Evolutionary conservation across 2,113 vertebrate species (phyloP), one percentile per base, ranked within the genome.

Genomic region (Callocephalon fimbriatum): DNA sequence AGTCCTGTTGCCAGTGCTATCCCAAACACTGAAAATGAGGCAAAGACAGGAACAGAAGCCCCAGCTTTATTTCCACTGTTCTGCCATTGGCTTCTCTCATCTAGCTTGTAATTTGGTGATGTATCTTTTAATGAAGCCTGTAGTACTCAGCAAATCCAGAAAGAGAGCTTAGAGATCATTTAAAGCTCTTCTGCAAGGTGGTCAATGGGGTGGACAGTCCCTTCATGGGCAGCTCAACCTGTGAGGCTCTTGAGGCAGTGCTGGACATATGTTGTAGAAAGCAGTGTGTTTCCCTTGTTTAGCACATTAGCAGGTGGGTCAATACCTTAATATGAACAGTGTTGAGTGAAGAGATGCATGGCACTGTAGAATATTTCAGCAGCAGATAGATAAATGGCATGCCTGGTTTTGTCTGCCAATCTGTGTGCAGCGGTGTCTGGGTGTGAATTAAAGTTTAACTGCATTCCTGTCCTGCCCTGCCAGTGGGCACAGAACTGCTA

Each of bases 381-480:
- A 72, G 7, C 74, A 75, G 89, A 44, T 68, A 65, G 89, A 68
- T 94, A 76, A 79, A 62, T 73, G 77, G n/a, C 92, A 44, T 82
- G 90, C 90, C 85, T 95, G 81, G 62, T 50, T 93, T 90, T 94
- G 84, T 31, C 95, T 94, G 62, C 71, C 68, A 21, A 6, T 61
- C 82, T 92, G 16, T 87, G 65, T 2, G 1, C 76, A 50, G 51
- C 8, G 18, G 15, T 74, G 83, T 61, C 70, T 10, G 0, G 56
- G 67, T 10, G 20, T 76, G 74, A 90, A 65, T 70, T 72, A 35
- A 80, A 73, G 65, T 77, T 82, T 77, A 50, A 38, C 70, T 81
- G 56, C 70, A 62, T 95, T 58, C 81, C 62, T 88, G 44, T 72
- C 70, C 73, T 95, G 81, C 87, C 71, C 48, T 93, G 76, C 56